Evolutionary conservation across 1,140 invertebrate species (phyloP).

Genomic region (Drosophila nigromelanica): DNA sequence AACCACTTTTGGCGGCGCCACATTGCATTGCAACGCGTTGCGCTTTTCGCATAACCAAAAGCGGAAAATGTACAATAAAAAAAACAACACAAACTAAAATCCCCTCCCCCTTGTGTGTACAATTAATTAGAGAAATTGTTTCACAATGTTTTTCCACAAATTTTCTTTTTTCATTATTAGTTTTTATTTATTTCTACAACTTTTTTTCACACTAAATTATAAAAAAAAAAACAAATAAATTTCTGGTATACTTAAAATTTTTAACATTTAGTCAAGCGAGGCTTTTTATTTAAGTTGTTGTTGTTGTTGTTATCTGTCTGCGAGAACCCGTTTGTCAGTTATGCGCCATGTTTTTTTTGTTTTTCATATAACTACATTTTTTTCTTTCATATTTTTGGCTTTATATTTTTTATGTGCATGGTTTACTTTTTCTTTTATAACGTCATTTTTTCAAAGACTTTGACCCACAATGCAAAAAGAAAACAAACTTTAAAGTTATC

Average conservation of each 20-base stretch:
- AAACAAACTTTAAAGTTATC: slow-evolving; percentile 9
- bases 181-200: slow-evolving; percentile 38
- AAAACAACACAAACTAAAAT: slow-evolving; percentile 19
- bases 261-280: slow-evolving; percentile 64
- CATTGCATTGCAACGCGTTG: slow-evolving; percentile 31
- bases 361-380: slow-evolving; percentile 44
- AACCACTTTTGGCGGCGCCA: slow-evolving; percentile 25
- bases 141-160: slow-evolving; percentile 38
- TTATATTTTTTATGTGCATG: slow-evolving; percentile 38
- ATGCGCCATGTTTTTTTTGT: slow-evolving; percentile 61
- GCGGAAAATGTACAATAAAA: slow-evolving; percentile 54
- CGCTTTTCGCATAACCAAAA: slow-evolving; percentile 57
- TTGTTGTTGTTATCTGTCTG: slow-evolving; percentile 12
- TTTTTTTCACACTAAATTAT: slow-evolving; percentile 55
- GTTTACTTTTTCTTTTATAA: slow-evolving; percentile 57
- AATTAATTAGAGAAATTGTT: slow-evolving; percentile 82
- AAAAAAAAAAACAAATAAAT: slow-evolving; percentile 52
- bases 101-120: slow-evolving; percentile 31
- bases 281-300: slow-evolving; percentile 21
- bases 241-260: slow-evolving; percentile 80
- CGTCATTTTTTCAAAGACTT: slow-evolving; percentile 75
- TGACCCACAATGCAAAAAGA: slow-evolving; percentile 63
- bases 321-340: slow-evolving; percentile 66
- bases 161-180: slow-evolving; percentile 36
- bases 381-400: slow-evolving; percentile 7